Evolutionary conservation across 2,797 vertebrate genomes (phyloP).

Genomic region (Smutsia gigantea): DNA sequence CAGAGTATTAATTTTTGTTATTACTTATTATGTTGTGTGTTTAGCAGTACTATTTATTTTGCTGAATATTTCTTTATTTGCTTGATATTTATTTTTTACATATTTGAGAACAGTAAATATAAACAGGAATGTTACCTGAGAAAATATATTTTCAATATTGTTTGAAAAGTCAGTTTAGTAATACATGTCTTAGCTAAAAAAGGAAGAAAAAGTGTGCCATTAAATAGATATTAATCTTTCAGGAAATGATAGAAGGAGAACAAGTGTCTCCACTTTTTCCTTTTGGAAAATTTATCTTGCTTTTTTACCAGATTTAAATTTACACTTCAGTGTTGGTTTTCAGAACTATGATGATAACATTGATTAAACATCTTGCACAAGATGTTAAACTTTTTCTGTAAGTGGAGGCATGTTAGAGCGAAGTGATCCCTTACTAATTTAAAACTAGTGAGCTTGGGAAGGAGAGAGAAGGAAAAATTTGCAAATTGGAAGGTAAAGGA

Average conservation of each 20-base stretch:
- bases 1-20: slow-evolving; percentile 65
- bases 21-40: slow-evolving; percentile 50
- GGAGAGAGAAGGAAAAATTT: fast-evolving
- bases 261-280: background rate
- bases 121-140: background rate
- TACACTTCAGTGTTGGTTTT: slow-evolving; percentile 53
- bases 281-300: background rate
- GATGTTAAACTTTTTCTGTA: background rate
- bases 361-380: background rate
- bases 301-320: background rate
- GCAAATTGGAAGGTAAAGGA: background rate
- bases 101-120: slow-evolving; percentile 53
- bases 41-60: slow-evolving; percentile 56
- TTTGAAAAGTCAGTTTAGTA: background rate
- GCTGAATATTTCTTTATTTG: slow-evolving; percentile 61
- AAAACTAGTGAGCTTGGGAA: background rate
- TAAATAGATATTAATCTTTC: background rate
- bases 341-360: background rate
- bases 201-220: background rate
- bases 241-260: background rate
- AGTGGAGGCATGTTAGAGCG: background rate
- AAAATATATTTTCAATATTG: slow-evolving; percentile 56
- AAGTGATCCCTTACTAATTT: background rate
- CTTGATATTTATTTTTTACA: slow-evolving; percentile 64
- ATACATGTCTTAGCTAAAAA: background rate